Evolutionary conservation across 2,888 invertebrate species (phyloP).

Genomic region (Epirrita christyi): DNA sequence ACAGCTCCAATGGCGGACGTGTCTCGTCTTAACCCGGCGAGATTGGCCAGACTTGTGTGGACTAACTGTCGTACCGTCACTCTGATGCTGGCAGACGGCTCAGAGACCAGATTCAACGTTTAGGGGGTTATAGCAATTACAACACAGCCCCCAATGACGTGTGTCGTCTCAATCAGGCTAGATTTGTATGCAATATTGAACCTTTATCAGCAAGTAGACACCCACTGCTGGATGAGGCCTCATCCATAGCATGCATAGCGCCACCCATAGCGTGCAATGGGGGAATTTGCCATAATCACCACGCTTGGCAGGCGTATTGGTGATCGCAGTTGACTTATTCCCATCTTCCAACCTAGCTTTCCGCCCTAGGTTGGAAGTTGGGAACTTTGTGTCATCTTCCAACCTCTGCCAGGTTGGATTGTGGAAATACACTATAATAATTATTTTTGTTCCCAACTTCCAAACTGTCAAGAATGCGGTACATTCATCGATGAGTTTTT

Average conservation of each 20-base stretch:
- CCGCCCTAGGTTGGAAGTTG: conserved; percentile 1
- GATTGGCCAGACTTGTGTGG: conserved; percentile 97
- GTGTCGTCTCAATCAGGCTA: no score
- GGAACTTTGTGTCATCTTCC: conserved; percentile 1
- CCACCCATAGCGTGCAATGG: no score
- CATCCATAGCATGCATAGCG: no score
- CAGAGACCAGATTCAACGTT: conserved; percentile 87
- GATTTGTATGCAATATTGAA: no score
- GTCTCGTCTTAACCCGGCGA: conserved; percentile 93
- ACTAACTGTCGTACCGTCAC: conserved; percentile 96
- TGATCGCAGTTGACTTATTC: no score
- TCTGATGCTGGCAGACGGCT: conserved; percentile 97
- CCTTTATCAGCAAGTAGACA: no score
- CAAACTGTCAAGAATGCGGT: not conserved
- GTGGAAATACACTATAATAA: conserved; percentile 1
- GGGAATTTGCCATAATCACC: no score
- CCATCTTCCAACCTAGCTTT: not conserved
- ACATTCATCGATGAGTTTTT: no score
- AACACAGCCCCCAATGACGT: no score
- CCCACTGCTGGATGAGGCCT: no score
- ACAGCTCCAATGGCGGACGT: conserved; percentile 96
- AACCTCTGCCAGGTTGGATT: conserved; percentile 4
- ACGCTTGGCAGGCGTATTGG: no score
- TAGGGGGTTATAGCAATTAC: not conserved
- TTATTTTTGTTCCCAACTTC: conserved; percentile 1